These are phyloP conservation scores for Clivina fossor DNA, from an alignment of 2,888 invertebrate species.

Conservation along the genomic window DNA sequence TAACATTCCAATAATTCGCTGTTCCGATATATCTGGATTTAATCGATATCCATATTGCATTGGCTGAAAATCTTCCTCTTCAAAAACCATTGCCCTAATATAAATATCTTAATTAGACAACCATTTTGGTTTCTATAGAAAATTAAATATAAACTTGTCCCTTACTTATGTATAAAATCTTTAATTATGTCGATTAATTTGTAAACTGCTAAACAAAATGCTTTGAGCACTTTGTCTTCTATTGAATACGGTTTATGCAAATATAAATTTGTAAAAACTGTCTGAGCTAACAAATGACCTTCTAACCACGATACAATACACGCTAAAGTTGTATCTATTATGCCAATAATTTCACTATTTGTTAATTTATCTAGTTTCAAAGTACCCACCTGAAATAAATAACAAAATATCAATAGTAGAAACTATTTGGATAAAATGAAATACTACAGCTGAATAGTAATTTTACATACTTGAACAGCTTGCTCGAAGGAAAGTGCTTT, in stretches of 20 bases:
- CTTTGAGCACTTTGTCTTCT: slow-evolving; percentile 77
- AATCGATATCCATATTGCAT: slow-evolving; percentile 87
- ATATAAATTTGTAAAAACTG: slow-evolving; percentile 95
- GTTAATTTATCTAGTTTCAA: slow-evolving; percentile 77
- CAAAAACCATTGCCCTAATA: slow-evolving; percentile 83
- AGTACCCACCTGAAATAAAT: slow-evolving; percentile 65
- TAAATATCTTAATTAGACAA: too few relatives aligned
- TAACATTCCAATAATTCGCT: slow-evolving; percentile 77
- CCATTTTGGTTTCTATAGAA: not conserved
- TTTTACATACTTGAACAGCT: slow-evolving; percentile 69
- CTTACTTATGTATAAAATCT: slow-evolving; percentile 85
- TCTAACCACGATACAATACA: slow-evolving; percentile 97
- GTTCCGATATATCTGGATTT: slow-evolving; percentile 79
- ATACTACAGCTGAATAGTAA: not conserved
- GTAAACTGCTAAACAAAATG: slow-evolving; percentile 84
- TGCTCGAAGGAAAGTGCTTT: slow-evolving; percentile 86
- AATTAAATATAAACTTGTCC: slow-evolving; percentile 47
- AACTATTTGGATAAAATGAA: not conserved
- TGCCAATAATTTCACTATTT: slow-evolving; percentile 81
- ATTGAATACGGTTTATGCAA: slow-evolving; percentile 88
- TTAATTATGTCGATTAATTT: slow-evolving; percentile 88
- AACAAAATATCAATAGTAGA: not conserved
- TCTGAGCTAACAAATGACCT: slow-evolving; percentile 94
- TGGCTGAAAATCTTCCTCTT: slow-evolving; percentile 96
- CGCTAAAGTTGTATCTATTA: slow-evolving; percentile 91